These are phyloP conservation scores for Andrena bicolor DNA, from an alignment of 2,888 invertebrate species.

Conservation along the genomic window DNA sequence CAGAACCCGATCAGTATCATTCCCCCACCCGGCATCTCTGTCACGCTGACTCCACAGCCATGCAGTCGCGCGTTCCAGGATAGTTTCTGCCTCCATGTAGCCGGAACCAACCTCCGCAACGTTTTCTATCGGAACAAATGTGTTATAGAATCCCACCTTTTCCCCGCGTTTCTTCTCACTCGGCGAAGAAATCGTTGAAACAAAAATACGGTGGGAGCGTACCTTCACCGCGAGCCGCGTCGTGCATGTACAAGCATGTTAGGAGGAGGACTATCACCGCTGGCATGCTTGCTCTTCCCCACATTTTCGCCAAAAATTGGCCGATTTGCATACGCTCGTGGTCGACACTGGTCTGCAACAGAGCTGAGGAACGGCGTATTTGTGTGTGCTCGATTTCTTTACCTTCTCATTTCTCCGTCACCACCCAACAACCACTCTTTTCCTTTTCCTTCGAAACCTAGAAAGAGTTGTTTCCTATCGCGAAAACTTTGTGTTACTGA, in stretches of 20 bases:
- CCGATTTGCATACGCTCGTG: neutral
- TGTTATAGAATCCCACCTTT: neutral
- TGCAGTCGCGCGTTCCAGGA: slow-evolving; percentile 89
- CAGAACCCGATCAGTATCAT: slow-evolving; percentile 93
- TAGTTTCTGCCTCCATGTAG: slow-evolving; percentile 84
- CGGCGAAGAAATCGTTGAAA: neutral
- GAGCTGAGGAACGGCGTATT: neutral
- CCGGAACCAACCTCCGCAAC: slow-evolving; percentile 26
- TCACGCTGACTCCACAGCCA: slow-evolving; percentile 91
- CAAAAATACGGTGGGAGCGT: slow-evolving; percentile 17
- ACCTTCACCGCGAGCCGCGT: slow-evolving; percentile 73
- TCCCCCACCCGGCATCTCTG: slow-evolving; percentile 93
- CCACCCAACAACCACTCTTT: neutral
- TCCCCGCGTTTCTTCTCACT: neutral
- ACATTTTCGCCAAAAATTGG: slow-evolving; percentile 68
- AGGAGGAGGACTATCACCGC: slow-evolving; percentile 75
- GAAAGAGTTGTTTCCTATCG: too few relatives aligned
- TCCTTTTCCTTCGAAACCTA: neutral
- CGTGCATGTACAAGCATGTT: slow-evolving; percentile 71
- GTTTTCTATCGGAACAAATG: slow-evolving; percentile 12
- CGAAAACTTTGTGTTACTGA: neutral
- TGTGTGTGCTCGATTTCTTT: neutral
- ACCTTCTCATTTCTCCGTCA: neutral
- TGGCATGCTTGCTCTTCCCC: slow-evolving; percentile 79
- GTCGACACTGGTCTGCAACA: slow-evolving; percentile 10